phyloP scores from a whole-genome alignment of 2,888 invertebrate genomes.

The Drosophila anomelani region DNA sequence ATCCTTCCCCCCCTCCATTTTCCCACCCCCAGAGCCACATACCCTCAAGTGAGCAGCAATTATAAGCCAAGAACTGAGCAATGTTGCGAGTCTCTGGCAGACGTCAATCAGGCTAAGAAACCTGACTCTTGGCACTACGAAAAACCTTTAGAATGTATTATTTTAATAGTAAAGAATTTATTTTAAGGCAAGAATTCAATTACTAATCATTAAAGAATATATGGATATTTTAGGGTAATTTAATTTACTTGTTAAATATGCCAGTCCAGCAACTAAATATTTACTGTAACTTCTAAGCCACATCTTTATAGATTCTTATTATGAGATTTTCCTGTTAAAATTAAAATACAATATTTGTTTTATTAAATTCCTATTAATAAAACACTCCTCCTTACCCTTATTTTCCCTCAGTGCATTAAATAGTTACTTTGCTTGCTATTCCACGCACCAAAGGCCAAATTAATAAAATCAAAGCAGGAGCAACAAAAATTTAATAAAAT shows the following conservation, averaged over 20 bases:
- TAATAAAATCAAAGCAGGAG: constrained; percentile 76
- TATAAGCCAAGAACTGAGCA: constrained; percentile 64
- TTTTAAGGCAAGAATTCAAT: background rate
- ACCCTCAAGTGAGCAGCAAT: constrained; percentile 72
- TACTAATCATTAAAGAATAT: background rate
- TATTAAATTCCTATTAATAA: background rate
- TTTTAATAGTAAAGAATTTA: background rate
- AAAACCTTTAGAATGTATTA: background rate
- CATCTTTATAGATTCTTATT: fast-evolving
- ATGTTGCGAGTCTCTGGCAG: constrained; percentile 75
- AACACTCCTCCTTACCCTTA: too few species aligned
- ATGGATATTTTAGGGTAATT: background rate
- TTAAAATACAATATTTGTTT: too few species aligned
- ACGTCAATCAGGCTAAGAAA: constrained; percentile 72
- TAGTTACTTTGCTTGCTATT: constrained; percentile 32
- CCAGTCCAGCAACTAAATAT: too few species aligned
- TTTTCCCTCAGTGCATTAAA: constrained; percentile 16
- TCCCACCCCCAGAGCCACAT: constrained; percentile 4
- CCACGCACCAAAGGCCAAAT: constrained; percentile 71
- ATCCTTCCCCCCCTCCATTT: background rate
- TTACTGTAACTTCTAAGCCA: background rate
- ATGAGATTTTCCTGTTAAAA: too few species aligned
- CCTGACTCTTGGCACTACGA: constrained; percentile 14
- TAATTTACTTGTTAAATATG: background rate
- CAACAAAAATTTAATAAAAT: constrained; percentile 77